Base-by-base conservation (phyloP, 2,113 vertebrate genomes). In the Typhlomys cinereus region DNA sequence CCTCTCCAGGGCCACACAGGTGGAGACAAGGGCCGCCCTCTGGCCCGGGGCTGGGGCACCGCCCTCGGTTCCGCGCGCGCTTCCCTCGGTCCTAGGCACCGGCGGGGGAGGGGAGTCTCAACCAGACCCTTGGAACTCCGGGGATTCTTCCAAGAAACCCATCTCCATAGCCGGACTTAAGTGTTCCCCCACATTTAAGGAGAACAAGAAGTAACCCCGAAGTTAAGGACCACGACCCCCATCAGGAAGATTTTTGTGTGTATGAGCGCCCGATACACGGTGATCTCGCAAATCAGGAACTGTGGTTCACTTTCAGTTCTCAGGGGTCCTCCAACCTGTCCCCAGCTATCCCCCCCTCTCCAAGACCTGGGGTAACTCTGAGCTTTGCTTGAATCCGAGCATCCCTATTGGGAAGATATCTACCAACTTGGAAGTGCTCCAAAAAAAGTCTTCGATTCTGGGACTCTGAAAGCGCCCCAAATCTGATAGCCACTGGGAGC, bases 41-140 rank as follows among this genome's bases (percentile, higher is more conserved):
- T 39, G 89, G 90, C 89, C 82, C 12, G 0, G 10, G 41, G 71
- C 89, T 62, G 12, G 88, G 93, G 94, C 41, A 88, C 92, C 90
- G 93, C 96, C 96, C 95, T 92, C 62, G 0, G 85, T 78, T 0
- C n/a, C n/a, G n/a, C n/a, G n/a, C n/a, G n/a, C n/a, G n/a, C n/a
- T n/a, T n/a, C n/a, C n/a, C n/a, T n/a, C n/a, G n/a, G n/a, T n/a
- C 41, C 13, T 27, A 62, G 23, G 87, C n/a, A 23, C 23, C 29
- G 20, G 73, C n/a, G 34, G 59, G 92, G 83, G 50, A 52, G 52
- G 31, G 92, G 87, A 29, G 83, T 81, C 79, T 75, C 36, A 39
- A 11, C 4, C 41, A 67, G 91, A 88, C 70, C 76, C 93, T 48
- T 6, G 8, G 79, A 75, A 66, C 88, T 54, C 57, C n/a, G 13